Conservation (phyloP, 2,797 vertebrate species). For the Kryptopterus vitreolus region DNA sequence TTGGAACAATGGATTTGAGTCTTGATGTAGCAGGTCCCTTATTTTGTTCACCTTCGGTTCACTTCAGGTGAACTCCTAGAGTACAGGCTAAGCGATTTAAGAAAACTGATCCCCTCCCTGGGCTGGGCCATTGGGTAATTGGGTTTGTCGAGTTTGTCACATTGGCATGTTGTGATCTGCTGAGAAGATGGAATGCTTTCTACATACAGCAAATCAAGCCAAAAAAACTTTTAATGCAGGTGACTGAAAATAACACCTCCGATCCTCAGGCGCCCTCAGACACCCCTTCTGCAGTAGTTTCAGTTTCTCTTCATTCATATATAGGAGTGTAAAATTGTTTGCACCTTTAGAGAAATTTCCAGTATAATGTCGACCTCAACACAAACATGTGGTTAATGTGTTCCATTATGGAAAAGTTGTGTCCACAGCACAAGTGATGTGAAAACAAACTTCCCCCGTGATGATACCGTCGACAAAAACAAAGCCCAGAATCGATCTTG, state of each 20-base stretch:
- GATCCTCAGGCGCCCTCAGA: too few relatives aligned
- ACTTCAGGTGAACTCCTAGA: not conserved
- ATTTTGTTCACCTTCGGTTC: not conserved
- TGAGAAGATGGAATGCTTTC: not conserved
- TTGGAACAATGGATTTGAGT: not conserved
- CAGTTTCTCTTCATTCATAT: not conserved
- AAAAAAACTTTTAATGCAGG: not conserved
- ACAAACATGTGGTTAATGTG: not conserved
- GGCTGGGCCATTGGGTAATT: not conserved
- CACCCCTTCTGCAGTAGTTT: not conserved
- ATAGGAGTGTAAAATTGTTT: not conserved
- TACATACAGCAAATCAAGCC: not conserved
- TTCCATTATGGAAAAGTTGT: not conserved
- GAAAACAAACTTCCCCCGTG: not conserved
- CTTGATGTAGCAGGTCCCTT: not conserved
- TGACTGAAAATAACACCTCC: not conserved
- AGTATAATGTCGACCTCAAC: not conserved
- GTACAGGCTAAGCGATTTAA: not conserved
- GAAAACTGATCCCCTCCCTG: not conserved
- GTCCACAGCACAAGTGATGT: not conserved
- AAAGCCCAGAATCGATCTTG: not conserved
- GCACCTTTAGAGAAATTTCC: not conserved
- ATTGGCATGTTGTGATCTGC: not conserved
- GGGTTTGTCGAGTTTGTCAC: not conserved
- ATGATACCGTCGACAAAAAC: conserved; percentile 5